Evolutionary conservation across 30 jellyfish, hydroid and myxozoan genomes (phyloP).

Genomic region (Nemopilema nomurai): DNA sequence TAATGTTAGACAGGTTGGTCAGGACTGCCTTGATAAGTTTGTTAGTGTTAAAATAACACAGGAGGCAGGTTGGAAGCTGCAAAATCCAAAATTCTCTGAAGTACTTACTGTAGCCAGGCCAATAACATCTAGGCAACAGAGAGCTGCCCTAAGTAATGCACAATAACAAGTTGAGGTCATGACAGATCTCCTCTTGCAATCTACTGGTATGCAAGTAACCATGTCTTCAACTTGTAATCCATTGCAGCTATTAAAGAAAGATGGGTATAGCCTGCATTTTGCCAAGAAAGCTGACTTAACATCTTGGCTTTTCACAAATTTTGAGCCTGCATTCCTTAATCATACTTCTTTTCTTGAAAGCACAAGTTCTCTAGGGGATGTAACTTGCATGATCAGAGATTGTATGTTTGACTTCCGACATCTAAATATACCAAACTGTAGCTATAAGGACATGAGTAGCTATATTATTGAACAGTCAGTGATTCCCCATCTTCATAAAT

Average conservation of each 20-base stretch:
- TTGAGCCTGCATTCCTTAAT: slow-evolving; percentile 29
- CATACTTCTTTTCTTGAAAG: not conserved
- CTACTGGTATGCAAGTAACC: slow-evolving; percentile 57
- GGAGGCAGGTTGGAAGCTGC: too few relatives aligned
- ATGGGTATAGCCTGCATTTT: slow-evolving; percentile 51
- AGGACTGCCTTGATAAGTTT: too few relatives aligned
- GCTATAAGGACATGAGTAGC: slow-evolving; percentile 40
- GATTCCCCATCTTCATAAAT: slow-evolving; percentile 8
- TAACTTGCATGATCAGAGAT: slow-evolving; percentile 65
- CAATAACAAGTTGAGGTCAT: slow-evolving; percentile 43
- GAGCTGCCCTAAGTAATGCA: slow-evolving; percentile 48
- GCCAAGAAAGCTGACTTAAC: slow-evolving; percentile 53
- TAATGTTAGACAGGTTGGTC: slow-evolving; percentile 15
- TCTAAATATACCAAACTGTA: slow-evolving; percentile 44
- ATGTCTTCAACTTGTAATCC: slow-evolving; percentile 25
- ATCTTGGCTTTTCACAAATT: slow-evolving; percentile 28
- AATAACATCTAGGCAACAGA: slow-evolving; percentile 19
- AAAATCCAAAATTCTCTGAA: slow-evolving; percentile 39
- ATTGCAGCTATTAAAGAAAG: slow-evolving; percentile 44
- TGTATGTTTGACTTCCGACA: slow-evolving; percentile 46
- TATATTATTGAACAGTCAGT: slow-evolving; percentile 31
- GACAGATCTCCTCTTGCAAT: slow-evolving; percentile 44
- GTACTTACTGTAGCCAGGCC: slow-evolving; percentile 39
- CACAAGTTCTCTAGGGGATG: slow-evolving; percentile 7
- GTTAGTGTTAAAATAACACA: too few relatives aligned